phyloP scores from a whole-genome alignment of 2,113 vertebrate genomes.

The Myanophis thanlyinensis region DNA sequence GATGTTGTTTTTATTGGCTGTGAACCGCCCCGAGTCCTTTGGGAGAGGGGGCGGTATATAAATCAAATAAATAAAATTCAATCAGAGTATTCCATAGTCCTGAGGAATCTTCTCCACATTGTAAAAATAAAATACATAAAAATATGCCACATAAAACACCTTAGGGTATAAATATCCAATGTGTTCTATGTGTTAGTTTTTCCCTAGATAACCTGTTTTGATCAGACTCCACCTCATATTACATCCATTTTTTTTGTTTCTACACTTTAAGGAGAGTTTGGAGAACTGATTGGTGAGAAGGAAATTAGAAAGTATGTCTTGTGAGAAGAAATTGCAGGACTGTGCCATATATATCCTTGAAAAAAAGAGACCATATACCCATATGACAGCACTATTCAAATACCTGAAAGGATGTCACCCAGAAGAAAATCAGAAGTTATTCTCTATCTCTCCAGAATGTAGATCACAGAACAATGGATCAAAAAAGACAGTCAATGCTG shows the following conservation, averaged over 20 bases:
- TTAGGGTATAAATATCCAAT: neutral
- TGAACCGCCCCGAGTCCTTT: no score
- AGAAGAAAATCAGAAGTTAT: neutral
- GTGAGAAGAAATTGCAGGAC: neutral
- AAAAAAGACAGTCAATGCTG: neutral
- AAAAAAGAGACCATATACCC: neutral
- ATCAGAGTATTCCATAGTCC: neutral
- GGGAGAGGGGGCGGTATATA: no score
- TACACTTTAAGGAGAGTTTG: neutral
- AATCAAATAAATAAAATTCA: no score
- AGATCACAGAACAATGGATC: neutral
- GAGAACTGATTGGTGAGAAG: neutral
- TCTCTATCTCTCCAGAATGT: neutral
- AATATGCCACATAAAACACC: neutral
- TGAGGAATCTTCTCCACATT: neutral
- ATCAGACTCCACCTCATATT: neutral
- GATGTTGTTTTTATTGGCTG: no score
- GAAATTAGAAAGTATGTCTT: neutral
- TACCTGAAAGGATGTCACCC: neutral
- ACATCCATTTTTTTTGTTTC: neutral
- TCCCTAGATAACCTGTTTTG: neutral
- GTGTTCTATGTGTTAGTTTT: neutral
- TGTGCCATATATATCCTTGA: neutral
- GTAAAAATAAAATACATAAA: neutral
- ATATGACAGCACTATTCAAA: neutral